Evolutionary conservation across 1,140 invertebrate genomes (phyloP).

Genomic region (Zeugodacus cucurbitae): DNA sequence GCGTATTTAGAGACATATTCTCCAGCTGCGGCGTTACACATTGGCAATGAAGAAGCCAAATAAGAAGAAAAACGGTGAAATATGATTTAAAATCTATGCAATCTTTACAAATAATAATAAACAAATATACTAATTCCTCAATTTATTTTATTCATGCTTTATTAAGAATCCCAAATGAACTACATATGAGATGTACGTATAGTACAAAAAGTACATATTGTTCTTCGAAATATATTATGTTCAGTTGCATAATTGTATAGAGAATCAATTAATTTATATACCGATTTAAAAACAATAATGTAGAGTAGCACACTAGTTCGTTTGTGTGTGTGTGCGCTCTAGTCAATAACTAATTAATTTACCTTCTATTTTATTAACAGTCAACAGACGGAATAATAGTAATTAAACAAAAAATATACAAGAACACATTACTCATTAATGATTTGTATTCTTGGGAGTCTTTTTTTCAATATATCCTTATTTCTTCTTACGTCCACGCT

Average conservation of each 20-base stretch:
- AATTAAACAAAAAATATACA: neutral
- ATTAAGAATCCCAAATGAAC: constrained; percentile 21
- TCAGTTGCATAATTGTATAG: constrained; percentile 5
- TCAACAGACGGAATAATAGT: constrained; percentile 2
- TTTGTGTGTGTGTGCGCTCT: neutral
- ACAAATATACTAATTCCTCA: neutral
- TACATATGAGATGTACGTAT: neutral
- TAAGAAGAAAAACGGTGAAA: too few species aligned
- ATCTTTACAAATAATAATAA: too few species aligned
- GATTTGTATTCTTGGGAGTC: neutral
- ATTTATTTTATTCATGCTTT: constrained; percentile 12
- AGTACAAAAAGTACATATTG: neutral
- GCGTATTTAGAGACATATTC: neutral
- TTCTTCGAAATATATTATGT: neutral
- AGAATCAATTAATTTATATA: neutral
- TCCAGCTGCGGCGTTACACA: neutral
- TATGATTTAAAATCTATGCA: too few species aligned
- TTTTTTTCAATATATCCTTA: neutral
- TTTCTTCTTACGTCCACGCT: constrained; percentile 45
- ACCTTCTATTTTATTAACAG: constrained; percentile 34
- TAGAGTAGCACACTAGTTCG: neutral
- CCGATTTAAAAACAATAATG: neutral
- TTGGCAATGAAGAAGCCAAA: too few species aligned
- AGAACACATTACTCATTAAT: neutral
- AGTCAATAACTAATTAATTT: constrained; percentile 28